These are phyloP conservation scores for Drosophila watanabei DNA, from an alignment of 1,140 invertebrate genomes.

Conservation along the genomic window DNA sequence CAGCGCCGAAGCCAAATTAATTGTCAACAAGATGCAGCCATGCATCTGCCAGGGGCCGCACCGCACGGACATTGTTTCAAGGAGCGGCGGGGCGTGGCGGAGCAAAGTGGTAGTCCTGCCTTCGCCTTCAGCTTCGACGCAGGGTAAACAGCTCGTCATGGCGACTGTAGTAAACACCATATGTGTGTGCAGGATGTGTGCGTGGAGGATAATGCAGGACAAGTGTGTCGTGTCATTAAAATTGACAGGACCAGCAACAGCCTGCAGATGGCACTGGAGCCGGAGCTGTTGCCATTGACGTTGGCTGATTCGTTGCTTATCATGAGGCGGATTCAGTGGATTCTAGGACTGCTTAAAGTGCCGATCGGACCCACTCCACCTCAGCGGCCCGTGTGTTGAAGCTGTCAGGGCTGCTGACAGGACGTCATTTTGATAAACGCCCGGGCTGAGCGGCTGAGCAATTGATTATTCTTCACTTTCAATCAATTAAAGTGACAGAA, in stretches of 20 bases:
- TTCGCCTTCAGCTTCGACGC: not conserved
- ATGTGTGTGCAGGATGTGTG: not conserved
- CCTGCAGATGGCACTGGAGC: slow-evolving; percentile 63
- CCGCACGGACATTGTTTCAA: slow-evolving; percentile 57
- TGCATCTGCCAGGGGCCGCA: slow-evolving; percentile 43
- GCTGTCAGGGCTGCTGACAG: slow-evolving; percentile 60
- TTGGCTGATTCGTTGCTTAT: slow-evolving; percentile 53
- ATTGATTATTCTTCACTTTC: slow-evolving; percentile 46
- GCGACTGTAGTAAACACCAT: slow-evolving; percentile 46
- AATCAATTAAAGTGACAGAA: slow-evolving; percentile 59
- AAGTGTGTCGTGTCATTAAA: slow-evolving; percentile 69
- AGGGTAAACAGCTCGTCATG: slow-evolving; percentile 30
- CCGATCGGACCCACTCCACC: slow-evolving; percentile 15
- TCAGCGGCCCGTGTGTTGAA: slow-evolving; percentile 25
- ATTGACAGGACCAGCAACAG: slow-evolving; percentile 67
- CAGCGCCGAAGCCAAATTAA: slow-evolving; percentile 70
- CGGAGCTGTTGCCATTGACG: slow-evolving; percentile 46
- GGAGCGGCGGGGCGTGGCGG: slow-evolving; percentile 9
- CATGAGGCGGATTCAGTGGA: slow-evolving; percentile 9
- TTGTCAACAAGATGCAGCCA: slow-evolving; percentile 77
- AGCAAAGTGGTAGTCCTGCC: not conserved
- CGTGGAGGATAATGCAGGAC: slow-evolving; percentile 41
- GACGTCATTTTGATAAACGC: slow-evolving; percentile 69
- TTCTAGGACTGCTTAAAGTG: slow-evolving; percentile 14
- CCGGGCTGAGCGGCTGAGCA: slow-evolving; percentile 61